These are phyloP conservation scores for Scaptodrosophila lebanonensis DNA, from an alignment of 1,140 invertebrate genomes.

Conservation along the genomic window DNA sequence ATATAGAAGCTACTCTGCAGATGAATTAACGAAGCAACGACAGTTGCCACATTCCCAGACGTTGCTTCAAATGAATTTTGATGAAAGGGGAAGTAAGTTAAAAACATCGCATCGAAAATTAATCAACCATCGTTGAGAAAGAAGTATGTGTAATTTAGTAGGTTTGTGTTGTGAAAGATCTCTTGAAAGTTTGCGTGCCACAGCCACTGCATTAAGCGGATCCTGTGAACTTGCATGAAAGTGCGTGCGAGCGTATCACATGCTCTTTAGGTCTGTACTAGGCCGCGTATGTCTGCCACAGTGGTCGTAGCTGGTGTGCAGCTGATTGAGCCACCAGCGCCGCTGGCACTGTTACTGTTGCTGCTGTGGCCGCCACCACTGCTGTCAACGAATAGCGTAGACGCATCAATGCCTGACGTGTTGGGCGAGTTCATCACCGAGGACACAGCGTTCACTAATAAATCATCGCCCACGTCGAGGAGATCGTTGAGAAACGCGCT, in stretches of 20 bases:
- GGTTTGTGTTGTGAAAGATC: slow-evolving; percentile 17
- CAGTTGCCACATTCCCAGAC: slow-evolving; percentile 11
- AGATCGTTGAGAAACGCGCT: slow-evolving; percentile 74
- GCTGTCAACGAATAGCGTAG: slow-evolving; percentile 66
- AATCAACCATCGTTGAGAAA: slow-evolving; percentile 35
- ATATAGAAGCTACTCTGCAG: slow-evolving; percentile 33
- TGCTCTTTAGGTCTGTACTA: slow-evolving; percentile 64
- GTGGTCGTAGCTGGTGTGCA: slow-evolving; percentile 25
- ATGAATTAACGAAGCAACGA: slow-evolving; percentile 21
- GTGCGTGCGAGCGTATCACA: neutral
- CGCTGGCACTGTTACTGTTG: slow-evolving; percentile 45
- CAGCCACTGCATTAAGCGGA: slow-evolving; percentile 2
- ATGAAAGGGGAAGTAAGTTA: neutral
- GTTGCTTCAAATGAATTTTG: slow-evolving; percentile 5
- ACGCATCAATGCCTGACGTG: slow-evolving; percentile 62
- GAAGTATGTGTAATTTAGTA: slow-evolving; percentile 15
- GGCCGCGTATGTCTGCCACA: slow-evolving; percentile 61
- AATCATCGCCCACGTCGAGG: slow-evolving; percentile 63
- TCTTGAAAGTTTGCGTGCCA: slow-evolving; percentile 15
- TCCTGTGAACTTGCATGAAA: slow-evolving; percentile 6
- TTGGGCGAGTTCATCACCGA: slow-evolving; percentile 64
- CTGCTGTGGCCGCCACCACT: slow-evolving; percentile 45
- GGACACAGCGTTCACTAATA: slow-evolving; percentile 55
- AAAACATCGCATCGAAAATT: slow-evolving; percentile 26
- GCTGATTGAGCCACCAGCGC: slow-evolving; percentile 15